Percentiles rank a stretch among this genome's conserved stretches.
These are phyloP conservation scores for Spinibarbus caldwelli DNA, from an alignment of 2,797 vertebrate genomes.

Conservation along the genomic window DNA sequence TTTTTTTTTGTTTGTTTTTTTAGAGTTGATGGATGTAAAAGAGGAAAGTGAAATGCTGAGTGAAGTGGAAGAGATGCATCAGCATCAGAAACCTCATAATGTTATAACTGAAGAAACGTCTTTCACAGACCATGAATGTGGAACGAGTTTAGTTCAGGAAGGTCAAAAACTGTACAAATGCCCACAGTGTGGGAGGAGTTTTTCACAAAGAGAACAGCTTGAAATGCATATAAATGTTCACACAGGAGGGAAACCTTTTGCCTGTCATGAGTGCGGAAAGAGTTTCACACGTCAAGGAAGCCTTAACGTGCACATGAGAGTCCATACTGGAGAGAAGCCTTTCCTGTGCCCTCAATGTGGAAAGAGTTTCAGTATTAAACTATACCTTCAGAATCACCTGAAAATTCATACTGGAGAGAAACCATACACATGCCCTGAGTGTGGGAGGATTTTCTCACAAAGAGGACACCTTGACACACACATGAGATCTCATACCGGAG, in stretches of 20 bases:
- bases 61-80: neutral
- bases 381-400: no score
- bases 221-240: neutral
- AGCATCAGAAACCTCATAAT: neutral
- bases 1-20: no score
- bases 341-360: no score
- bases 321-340: no score
- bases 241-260: neutral
- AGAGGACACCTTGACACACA: no score
- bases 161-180: neutral
- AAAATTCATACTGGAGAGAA: no score
- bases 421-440: no score
- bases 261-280: neutral
- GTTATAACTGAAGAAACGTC: neutral
- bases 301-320: neutral
- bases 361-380: no score
- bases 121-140: neutral
- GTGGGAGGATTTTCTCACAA: no score
- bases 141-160: neutral
- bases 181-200: neutral
- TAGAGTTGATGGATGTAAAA: neutral
- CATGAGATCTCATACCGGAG: no score
- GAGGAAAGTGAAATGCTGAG: neutral
- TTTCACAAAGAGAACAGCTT: neutral
- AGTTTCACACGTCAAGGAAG: neutral